Evolutionary conservation across 2,888 invertebrate species (phyloP).

Genomic region (Pegoplata infirma): DNA sequence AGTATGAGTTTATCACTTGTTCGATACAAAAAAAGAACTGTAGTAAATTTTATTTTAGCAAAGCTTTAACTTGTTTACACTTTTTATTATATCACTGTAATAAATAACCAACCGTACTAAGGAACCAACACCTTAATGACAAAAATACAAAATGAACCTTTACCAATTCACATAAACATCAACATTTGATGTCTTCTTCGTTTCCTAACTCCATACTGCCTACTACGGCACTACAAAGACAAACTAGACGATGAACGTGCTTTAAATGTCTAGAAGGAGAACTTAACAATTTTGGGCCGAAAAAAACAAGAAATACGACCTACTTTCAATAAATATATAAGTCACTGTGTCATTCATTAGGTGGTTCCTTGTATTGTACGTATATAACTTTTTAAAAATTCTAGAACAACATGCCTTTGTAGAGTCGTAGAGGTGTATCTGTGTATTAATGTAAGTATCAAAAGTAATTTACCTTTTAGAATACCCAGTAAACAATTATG

Average conservation of each 20-base stretch:
- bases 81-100: slow-evolving; percentile 45
- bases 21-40: slow-evolving; percentile 3
- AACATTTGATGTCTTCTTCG: slow-evolving; percentile 3
- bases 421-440: slow-evolving; percentile 11
- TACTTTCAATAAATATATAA: slow-evolving; percentile 38
- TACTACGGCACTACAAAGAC: not conserved
- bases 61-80: slow-evolving; percentile 44
- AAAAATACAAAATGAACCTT: slow-evolving; percentile 9
- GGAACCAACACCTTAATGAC: not conserved
- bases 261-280: slow-evolving; percentile 42
- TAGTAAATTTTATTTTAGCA: slow-evolving; percentile 31
- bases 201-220: not conserved
- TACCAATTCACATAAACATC: not conserved
- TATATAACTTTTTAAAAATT: too few relatives aligned
- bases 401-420: slow-evolving; percentile 1
- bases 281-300: slow-evolving; percentile 36
- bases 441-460: slow-evolving; percentile 20
- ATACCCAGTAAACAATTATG: slow-evolving; percentile 29
- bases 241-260: slow-evolving; percentile 45
- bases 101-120: slow-evolving; percentile 16
- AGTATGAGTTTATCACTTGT: not conserved
- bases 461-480: slow-evolving; percentile 15
- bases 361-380: slow-evolving; percentile 25
- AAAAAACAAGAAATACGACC: slow-evolving; percentile 36
- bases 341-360: slow-evolving; percentile 56